A percentile compares a stretch with the other conserved stretches of the same genome.
Evolutionary conservation across 2,797 vertebrate genomes (phyloP).

Genomic region (Poecile montanus): DNA sequence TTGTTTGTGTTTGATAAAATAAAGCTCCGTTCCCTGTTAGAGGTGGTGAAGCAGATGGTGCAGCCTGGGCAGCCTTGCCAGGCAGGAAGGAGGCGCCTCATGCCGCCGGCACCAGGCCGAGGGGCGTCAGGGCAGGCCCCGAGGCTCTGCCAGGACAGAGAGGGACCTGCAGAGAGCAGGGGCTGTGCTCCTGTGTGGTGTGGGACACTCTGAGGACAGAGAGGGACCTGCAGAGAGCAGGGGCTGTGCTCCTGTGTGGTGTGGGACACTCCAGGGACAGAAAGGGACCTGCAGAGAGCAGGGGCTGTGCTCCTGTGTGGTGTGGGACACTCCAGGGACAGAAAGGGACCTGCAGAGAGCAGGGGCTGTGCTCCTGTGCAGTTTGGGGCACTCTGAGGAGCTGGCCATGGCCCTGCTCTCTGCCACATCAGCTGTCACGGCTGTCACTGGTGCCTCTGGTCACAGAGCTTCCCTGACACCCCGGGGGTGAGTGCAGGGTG

Average conservation of each 20-base stretch:
- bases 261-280: too few species aligned
- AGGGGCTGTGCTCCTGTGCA: background rate
- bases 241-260: background rate
- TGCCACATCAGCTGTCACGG: fast-evolving
- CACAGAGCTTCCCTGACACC: background rate
- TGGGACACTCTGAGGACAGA: background rate
- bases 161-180: background rate
- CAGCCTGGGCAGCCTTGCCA: background rate
- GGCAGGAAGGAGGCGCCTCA: background rate
- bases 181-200: too few species aligned
- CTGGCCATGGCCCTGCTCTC: fast-evolving
- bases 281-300: too few species aligned
- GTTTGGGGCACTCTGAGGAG: background rate
- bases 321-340: too few species aligned
- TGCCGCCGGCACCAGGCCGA: background rate
- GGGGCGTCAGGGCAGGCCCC: background rate
- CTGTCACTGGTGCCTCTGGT: fast-evolving
- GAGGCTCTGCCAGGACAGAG: background rate
- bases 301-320: too few species aligned
- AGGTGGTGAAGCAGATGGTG: background rate
- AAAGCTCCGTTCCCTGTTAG: fast-evolving
- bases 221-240: background rate
- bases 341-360: too few species aligned
- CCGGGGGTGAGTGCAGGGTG: fast-evolving
- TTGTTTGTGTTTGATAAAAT: background rate